Percentiles rank a stretch among this genome's conserved stretches.
Evolutionary conservation across 2,888 invertebrate genomes (phyloP).

Genomic region (Osmoderma eremita): DNA sequence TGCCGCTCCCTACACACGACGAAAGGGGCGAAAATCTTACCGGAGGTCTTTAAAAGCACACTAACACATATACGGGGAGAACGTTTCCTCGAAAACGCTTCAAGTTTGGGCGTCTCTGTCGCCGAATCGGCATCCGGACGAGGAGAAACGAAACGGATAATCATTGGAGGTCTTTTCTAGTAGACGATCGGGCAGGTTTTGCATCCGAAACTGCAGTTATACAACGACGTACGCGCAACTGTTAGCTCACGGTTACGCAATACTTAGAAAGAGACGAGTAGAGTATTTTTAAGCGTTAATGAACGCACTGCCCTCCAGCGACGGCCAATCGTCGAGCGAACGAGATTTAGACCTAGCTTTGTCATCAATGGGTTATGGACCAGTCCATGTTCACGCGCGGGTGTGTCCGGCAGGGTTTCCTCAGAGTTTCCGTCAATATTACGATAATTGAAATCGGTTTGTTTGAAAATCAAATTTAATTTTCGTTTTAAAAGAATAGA

Average conservation of each 20-base stretch:
- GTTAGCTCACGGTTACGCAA: conserved; percentile 51
- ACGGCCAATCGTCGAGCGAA: conserved; percentile 72
- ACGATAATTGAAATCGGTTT: too few relatives aligned
- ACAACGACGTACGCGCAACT: conserved; percentile 47
- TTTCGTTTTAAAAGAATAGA: neutral
- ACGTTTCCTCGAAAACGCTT: conserved; percentile 43
- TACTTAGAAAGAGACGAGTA: conserved; percentile 49
- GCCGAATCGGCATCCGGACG: neutral
- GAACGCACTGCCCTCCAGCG: conserved; percentile 59
- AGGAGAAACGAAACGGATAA: conserved; percentile 46
- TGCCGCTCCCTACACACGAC: conserved; percentile 49
- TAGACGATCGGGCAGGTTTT: conserved; percentile 44
- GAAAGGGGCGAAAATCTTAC: conserved; percentile 48
- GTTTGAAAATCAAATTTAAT: neutral
- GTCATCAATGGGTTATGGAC: conserved; percentile 77
- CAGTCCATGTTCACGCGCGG: conserved; percentile 67
- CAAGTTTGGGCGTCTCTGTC: conserved; percentile 42
- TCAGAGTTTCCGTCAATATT: neutral
- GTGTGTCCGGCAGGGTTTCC: conserved; percentile 47
- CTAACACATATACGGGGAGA: conserved; percentile 55
- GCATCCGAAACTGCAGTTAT: conserved; percentile 45
- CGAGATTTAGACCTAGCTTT: conserved; percentile 72
- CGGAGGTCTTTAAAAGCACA: conserved; percentile 56
- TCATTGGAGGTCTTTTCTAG: conserved; percentile 43
- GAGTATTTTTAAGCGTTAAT: conserved; percentile 55